These are phyloP conservation scores for Leiothrix lutea DNA, from an alignment of 2,113 vertebrate genomes.

Conservation along the genomic window DNA sequence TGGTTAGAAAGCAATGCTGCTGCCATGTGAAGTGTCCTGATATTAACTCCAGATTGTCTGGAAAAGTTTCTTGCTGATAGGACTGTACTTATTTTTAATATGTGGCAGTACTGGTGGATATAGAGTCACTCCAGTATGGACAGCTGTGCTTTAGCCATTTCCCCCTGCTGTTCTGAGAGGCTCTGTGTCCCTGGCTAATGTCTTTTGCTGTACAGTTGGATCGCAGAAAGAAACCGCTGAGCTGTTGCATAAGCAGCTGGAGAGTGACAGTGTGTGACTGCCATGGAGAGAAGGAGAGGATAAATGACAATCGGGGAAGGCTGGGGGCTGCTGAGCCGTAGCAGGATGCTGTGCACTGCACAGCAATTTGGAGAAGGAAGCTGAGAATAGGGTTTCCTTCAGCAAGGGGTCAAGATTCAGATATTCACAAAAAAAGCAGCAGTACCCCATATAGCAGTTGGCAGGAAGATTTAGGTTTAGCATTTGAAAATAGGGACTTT, in stretches of 20 bases:
- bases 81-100: background rate
- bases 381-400: background rate
- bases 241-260: conserved; percentile 28
- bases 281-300: background rate
- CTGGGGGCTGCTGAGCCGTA: background rate
- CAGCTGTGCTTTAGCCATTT: background rate
- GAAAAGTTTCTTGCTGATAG: background rate
- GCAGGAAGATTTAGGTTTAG: background rate
- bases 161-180: background rate
- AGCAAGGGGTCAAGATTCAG: background rate
- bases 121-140: background rate
- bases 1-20: background rate
- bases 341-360: background rate
- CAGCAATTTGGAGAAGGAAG: background rate
- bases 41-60: background rate
- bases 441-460: background rate
- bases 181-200: background rate
- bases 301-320: background rate
- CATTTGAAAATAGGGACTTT: background rate
- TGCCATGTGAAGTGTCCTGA: background rate
- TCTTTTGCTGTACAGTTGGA: background rate
- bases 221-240: background rate
- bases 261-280: background rate
- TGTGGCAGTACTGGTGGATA: background rate
- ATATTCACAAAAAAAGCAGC: background rate